Conservation (phyloP, 2,888 invertebrate species). For the Cephus pygmeus region DNA sequence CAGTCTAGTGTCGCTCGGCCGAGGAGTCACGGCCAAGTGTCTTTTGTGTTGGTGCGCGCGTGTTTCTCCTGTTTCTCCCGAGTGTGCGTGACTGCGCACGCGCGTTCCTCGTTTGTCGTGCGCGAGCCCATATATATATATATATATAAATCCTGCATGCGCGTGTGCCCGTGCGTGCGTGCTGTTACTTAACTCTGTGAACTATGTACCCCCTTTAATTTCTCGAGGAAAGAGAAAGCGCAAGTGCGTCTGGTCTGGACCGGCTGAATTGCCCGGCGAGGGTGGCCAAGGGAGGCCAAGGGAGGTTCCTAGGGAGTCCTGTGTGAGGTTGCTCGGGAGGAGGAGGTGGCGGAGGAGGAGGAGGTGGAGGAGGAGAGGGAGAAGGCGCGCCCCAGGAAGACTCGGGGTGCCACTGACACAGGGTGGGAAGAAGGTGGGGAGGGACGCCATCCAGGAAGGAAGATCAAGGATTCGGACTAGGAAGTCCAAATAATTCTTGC, state of each 20-base stretch:
- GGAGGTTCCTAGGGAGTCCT: neutral
- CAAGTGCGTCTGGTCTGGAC: neutral
- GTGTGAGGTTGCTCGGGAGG: neutral
- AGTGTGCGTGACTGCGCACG: neutral
- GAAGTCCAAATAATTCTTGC: neutral
- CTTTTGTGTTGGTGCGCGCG: too few relatives aligned
- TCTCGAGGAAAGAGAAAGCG: neutral
- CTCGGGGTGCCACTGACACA: neutral
- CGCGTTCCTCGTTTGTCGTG: neutral
- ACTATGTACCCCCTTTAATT: neutral
- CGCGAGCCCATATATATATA: neutral
- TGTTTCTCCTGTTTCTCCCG: too few relatives aligned
- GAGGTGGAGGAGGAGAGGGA: slow-evolving; percentile 12
- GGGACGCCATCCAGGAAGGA: neutral
- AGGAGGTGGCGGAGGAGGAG: neutral
- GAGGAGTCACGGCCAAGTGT: neutral
- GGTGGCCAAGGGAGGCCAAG: neutral
- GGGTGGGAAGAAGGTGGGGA: neutral
- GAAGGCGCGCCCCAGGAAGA: neutral
- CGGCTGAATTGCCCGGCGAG: neutral
- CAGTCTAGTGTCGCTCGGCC: neutral
- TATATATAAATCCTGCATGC: neutral
- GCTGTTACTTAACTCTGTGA: neutral
- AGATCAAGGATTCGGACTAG: neutral
- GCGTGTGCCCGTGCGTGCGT: neutral